phyloP scores from a whole-genome alignment of 35 echinoderm and acorn worm species.

The Holothuria glaberrima region DNA sequence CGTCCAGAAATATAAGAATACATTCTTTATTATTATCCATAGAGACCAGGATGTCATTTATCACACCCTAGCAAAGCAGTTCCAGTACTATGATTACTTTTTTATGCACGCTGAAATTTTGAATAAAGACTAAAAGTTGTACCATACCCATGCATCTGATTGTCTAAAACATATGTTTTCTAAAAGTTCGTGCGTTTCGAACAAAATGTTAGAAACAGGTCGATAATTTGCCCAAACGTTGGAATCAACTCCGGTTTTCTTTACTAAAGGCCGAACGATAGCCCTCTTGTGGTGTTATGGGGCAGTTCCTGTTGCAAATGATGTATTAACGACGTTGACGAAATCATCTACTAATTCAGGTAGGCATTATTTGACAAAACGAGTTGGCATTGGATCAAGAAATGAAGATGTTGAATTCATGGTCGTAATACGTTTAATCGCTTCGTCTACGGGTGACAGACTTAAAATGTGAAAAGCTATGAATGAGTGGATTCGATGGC shows the following conservation, averaged over 20 bases:
- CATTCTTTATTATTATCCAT: conserved; percentile 68
- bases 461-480: background rate
- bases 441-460: background rate
- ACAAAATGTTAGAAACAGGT: background rate
- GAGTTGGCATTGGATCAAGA: conserved; percentile 23
- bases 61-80: conserved; percentile 64
- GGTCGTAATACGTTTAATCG: background rate
- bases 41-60: conserved; percentile 66
- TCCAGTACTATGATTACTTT: conserved; percentile 72
- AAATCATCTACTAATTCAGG: conserved; percentile 23
- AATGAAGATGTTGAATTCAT: conserved; percentile 13
- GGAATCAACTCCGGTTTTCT: background rate
- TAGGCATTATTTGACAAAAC: background rate
- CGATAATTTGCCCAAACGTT: background rate
- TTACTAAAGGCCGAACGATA: conserved; percentile 18
- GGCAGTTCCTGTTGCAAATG: background rate
- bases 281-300: background rate
- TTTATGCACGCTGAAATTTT: conserved; percentile 77
- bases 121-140: conserved; percentile 39
- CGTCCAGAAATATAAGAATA: conserved; percentile 70
- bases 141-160: conserved; percentile 6
- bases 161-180: background rate
- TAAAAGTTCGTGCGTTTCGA: background rate
- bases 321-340: conserved; percentile 22
- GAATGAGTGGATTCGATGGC: background rate